These are phyloP conservation scores for Sinocyclocheilus maitianheensis DNA, from an alignment of 2,113 vertebrate species.

Conservation along the genomic window DNA sequence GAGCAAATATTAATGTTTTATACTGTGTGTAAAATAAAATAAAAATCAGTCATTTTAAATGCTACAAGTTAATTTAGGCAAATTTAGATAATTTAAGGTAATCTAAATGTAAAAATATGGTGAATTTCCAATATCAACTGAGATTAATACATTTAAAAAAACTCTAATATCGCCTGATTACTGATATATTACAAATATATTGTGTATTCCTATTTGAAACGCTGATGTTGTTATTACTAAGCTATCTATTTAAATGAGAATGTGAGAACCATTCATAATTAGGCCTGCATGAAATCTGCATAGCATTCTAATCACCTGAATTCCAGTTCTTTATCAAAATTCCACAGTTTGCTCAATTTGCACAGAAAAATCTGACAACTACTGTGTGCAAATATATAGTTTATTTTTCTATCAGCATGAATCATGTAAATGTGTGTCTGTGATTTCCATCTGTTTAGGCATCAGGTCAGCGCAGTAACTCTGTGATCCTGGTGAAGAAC, in stretches of 20 bases:
- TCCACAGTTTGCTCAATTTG: neutral
- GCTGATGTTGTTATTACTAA: neutral
- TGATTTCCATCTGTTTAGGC: slow-evolving; percentile 70
- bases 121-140: too few relatives aligned
- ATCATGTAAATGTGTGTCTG: neutral
- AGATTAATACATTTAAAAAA: neutral
- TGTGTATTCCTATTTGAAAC: neutral
- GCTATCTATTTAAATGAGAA: neutral
- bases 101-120: neutral
- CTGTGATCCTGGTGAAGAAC: slow-evolving; percentile 92
- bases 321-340: neutral
- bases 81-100: neutral
- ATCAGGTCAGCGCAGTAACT: slow-evolving; percentile 82
- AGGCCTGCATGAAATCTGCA: neutral
- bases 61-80: neutral
- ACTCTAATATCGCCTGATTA: neutral
- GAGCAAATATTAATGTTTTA: too few relatives aligned
- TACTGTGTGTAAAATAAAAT: neutral
- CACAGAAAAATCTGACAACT: neutral
- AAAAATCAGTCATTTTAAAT: neutral
- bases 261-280: neutral
- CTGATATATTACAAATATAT: neutral
- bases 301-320: neutral
- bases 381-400: neutral
- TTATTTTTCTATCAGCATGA: neutral